Evolutionary conservation across 2,888 invertebrate species (phyloP).

Genomic region (Helleia helle): DNA sequence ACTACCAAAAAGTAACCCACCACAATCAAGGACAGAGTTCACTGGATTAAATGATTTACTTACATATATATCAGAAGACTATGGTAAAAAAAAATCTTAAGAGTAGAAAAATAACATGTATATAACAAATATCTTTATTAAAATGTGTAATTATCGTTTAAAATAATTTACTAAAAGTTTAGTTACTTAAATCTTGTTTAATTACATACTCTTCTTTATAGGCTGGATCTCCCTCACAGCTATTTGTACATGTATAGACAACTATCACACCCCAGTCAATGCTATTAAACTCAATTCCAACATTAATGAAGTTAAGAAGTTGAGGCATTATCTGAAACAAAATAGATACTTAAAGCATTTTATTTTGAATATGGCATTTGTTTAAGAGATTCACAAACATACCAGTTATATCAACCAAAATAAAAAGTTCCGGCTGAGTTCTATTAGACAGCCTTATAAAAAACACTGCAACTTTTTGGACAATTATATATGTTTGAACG

Average conservation of each 20-base stretch:
- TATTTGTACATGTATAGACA: conserved; percentile 88
- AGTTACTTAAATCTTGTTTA: conserved; percentile 84
- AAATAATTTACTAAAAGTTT: conserved; percentile 21
- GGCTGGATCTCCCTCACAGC: conserved; percentile 77
- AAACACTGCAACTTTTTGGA: no score
- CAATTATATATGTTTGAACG: no score
- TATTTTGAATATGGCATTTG: no score
- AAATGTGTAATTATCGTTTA: neutral
- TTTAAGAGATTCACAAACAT: no score
- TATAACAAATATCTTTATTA: conserved; percentile 6
- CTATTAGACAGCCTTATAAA: no score
- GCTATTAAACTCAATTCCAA: conserved; percentile 73
- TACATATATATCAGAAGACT: conserved; percentile 80
- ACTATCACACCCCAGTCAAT: conserved; percentile 94
- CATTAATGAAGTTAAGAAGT: conserved; percentile 79
- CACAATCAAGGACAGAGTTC: conserved; percentile 90
- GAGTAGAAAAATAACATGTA: conserved; percentile 26
- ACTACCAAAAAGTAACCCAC: conserved; percentile 84
- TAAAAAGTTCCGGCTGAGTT: no score
- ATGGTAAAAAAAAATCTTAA: conserved; percentile 35
- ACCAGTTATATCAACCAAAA: no score
- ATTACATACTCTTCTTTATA: conserved; percentile 87
- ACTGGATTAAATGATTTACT: conserved; percentile 87
- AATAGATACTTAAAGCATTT: no score
- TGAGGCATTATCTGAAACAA: conserved; percentile 85